These are phyloP conservation scores for Lamellibrachia luymesi DNA, from an alignment of 1,140 invertebrate genomes.

Conservation along the genomic window DNA sequence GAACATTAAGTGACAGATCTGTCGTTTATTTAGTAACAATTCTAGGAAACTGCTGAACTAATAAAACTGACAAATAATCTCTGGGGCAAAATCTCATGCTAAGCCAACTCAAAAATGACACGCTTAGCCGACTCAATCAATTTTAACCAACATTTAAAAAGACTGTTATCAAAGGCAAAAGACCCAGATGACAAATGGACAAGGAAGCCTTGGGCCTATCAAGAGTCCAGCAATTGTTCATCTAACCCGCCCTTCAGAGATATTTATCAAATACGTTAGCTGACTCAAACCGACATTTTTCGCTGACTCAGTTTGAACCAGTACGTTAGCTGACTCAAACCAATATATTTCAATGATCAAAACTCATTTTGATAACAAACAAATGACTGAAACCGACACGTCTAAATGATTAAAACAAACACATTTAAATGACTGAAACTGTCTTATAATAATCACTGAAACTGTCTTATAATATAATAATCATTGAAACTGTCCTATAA, in stretches of 20 bases:
- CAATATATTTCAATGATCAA: neutral
- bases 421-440: too few relatives aligned
- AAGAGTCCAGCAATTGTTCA: neutral
- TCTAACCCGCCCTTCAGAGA: neutral
- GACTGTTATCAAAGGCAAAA: too few relatives aligned
- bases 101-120: neutral
- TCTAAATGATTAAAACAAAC: too few relatives aligned
- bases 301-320: neutral
- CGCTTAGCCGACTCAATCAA: too few relatives aligned
- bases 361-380: neutral
- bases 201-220: neutral
- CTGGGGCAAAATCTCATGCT: neutral
- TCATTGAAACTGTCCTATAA: too few relatives aligned
- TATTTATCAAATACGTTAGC: neutral
- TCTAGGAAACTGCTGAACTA: too few relatives aligned
- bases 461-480: too few relatives aligned
- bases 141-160: too few relatives aligned
- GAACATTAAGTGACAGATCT: neutral
- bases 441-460: too few relatives aligned
- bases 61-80: neutral
- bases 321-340: neutral
- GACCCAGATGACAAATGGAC: too few relatives aligned
- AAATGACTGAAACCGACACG: too few relatives aligned
- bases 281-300: neutral
- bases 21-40: neutral